Evolutionary conservation across 2,113 vertebrate species (phyloP).

Genomic region (Bufo gargarizans): DNA sequence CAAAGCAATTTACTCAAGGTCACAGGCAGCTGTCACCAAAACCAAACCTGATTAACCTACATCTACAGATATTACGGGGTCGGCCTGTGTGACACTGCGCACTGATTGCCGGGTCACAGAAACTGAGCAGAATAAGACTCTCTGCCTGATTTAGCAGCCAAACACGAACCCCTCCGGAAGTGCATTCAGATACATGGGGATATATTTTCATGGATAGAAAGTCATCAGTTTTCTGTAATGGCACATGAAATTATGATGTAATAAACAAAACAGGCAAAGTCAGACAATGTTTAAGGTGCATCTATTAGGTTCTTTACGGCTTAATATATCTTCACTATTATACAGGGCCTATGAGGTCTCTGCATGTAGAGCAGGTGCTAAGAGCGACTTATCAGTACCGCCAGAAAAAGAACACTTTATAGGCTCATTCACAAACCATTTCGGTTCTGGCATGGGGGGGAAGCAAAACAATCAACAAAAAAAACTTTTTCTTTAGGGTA

Average conservation of each 20-base stretch:
- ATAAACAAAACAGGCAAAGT: constrained; percentile 32
- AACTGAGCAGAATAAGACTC: constrained; percentile 2
- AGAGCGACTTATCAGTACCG: neutral
- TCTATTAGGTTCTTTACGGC: constrained; percentile 32
- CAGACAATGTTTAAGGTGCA: constrained; percentile 17
- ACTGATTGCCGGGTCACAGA: neutral
- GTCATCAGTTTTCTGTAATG: constrained; percentile 27
- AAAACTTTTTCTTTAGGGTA: too few relatives aligned
- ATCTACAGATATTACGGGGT: constrained; percentile 28
- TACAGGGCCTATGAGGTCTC: neutral
- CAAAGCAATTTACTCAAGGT: constrained; percentile 52
- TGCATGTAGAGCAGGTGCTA: neutral
- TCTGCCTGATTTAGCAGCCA: constrained; percentile 24
- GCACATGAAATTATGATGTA: constrained; percentile 14
- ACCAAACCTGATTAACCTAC: constrained; percentile 48
- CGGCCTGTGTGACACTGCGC: neutral
- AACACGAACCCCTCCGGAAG: neutral
- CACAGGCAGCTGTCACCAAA: constrained; percentile 29
- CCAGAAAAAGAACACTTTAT: neutral
- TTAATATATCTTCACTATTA: constrained; percentile 31
- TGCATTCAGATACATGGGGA: constrained; percentile 15
- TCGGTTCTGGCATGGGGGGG: too few relatives aligned
- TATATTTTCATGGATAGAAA: constrained; percentile 30
- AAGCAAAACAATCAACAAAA: too few relatives aligned
- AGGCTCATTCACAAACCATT: too few relatives aligned